Evolutionary conservation across 2,888 invertebrate genomes (phyloP).

Genomic region (Sinelater perroti): DNA sequence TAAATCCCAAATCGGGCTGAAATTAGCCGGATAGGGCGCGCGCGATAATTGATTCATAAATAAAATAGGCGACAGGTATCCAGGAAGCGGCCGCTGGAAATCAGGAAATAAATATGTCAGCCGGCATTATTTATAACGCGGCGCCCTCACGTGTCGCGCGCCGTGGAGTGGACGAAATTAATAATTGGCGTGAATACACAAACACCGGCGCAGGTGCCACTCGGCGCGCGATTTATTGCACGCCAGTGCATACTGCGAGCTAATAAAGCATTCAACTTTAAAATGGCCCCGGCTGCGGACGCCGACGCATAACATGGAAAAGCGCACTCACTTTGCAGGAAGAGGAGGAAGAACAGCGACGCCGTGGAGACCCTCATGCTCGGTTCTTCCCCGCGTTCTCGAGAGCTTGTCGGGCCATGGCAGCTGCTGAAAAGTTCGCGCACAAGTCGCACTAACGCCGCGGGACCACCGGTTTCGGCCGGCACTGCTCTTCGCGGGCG

Average conservation of each 20-base stretch:
- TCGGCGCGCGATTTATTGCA: conserved; percentile 17
- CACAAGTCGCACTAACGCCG: too few species aligned
- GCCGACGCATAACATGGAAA: too few species aligned
- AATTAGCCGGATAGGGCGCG: conserved; percentile 2
- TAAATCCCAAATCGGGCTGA: conserved; percentile 10
- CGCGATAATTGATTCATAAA: conserved; percentile 15
- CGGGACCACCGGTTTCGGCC: too few species aligned
- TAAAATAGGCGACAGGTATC: conserved; percentile 13
- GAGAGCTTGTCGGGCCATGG: too few species aligned
- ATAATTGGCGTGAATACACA: conserved; percentile 19
- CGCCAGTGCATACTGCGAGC: conserved; percentile 6
- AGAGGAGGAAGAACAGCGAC: conserved; percentile 46
- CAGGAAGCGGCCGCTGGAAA: conserved; percentile 1
- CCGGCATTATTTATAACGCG: conserved; percentile 7
- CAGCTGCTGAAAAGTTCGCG: too few species aligned
- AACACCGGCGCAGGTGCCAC: background rate
- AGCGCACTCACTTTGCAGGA: conserved; percentile 47
- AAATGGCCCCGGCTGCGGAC: background rate
- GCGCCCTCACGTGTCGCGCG: conserved; percentile 1
- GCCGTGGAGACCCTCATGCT: conserved; percentile 48
- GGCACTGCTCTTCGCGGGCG: too few species aligned
- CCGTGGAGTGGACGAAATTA: conserved; percentile 6
- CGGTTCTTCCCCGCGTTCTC: conserved; percentile 20
- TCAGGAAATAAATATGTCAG: conserved; percentile 20
- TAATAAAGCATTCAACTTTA: background rate